A percentile compares a stretch with the other conserved stretches of the same genome.
These are phyloP conservation scores for Helicoverpa assulta DNA, from an alignment of 2,888 invertebrate species.

Conservation along the genomic window DNA sequence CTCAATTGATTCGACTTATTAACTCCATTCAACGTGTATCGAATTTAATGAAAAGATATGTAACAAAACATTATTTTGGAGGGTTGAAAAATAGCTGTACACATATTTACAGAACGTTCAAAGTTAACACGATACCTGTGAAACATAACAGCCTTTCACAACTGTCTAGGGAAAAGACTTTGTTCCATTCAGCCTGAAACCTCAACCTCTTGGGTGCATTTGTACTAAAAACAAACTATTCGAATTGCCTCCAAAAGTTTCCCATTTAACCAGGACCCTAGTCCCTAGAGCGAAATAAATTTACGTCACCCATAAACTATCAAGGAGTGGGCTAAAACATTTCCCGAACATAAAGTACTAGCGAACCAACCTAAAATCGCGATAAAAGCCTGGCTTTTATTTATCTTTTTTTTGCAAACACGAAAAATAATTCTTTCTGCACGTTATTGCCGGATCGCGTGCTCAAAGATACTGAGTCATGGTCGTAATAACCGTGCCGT, in stretches of 20 bases:
- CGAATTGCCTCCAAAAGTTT: constrained; percentile 28
- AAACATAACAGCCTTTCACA: not conserved
- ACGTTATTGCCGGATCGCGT: constrained; percentile 72
- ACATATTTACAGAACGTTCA: not conserved
- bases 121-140: constrained; percentile 1
- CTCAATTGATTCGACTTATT: constrained; percentile 30
- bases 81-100: too few species aligned
- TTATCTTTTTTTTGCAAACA: constrained; percentile 58
- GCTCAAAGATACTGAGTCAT: constrained; percentile 63
- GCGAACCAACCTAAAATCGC: constrained; percentile 35
- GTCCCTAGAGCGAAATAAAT: constrained; percentile 44
- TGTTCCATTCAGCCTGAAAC: not conserved
- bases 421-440: constrained; percentile 53
- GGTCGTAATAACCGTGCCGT: constrained; percentile 64
- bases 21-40: constrained; percentile 16
- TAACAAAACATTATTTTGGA: not conserved
- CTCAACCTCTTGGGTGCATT: constrained; percentile 33
- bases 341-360: constrained; percentile 40
- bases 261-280: constrained; percentile 29
- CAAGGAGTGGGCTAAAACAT: constrained; percentile 32
- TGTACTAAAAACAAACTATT: constrained; percentile 45
- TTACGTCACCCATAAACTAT: constrained; percentile 25
- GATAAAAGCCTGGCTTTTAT: constrained; percentile 46
- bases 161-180: not conserved
- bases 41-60: constrained; percentile 1